Evolutionary conservation across 2,888 invertebrate genomes (phyloP).

Genomic region (Tetramorium bicarinatum): DNA sequence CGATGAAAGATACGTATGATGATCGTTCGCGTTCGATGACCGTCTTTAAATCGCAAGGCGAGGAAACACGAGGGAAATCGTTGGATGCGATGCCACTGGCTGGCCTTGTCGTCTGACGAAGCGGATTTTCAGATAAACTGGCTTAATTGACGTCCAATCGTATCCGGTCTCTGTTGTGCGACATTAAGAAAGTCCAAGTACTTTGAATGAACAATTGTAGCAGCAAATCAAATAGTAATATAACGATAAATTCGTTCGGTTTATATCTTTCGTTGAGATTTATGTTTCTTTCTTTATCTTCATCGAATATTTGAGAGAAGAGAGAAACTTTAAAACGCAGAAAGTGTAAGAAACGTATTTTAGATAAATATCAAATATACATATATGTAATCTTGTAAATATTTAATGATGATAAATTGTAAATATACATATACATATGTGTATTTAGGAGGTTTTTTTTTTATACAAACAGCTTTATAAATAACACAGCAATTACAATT

Average conservation of each 20-base stretch:
- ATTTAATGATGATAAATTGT: neutral
- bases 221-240: constrained; percentile 10
- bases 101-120: constrained; percentile 38
- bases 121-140: constrained; percentile 34
- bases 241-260: too few relatives aligned
- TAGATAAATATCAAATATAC: neutral
- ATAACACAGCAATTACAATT: neutral
- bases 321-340: neutral
- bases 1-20: constrained; percentile 31
- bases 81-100: neutral
- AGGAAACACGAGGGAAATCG: constrained; percentile 18
- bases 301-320: neutral
- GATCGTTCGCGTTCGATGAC: constrained; percentile 19
- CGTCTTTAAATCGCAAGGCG: constrained; percentile 14
- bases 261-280: neutral
- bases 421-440: neutral
- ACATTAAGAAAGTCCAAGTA: neutral
- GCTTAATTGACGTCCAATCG: constrained; percentile 29
- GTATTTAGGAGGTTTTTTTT: neutral
- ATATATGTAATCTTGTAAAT: neutral
- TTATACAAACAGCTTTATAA: neutral
- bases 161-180: neutral
- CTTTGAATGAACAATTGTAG: neutral
- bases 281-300: neutral
- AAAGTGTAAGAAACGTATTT: neutral